Conservation (phyloP, 2,888 invertebrate species). For the Oxycera nigricornis region DNA sequence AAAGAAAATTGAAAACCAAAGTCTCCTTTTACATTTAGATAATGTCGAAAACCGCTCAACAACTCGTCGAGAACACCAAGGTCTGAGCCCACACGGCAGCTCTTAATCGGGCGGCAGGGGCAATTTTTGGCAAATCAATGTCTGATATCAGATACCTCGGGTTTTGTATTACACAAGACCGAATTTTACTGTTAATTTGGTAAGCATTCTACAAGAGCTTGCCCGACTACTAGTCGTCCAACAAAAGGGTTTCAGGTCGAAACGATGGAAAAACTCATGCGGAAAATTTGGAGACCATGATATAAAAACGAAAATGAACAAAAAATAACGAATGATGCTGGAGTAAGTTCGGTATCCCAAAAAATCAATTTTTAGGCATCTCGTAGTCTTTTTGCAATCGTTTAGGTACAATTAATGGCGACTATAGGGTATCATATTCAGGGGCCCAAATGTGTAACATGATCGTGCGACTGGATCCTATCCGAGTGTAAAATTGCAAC, state of each 20-base stretch:
- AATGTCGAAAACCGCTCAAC: conserved; percentile 38
- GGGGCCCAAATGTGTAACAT: conserved; percentile 42
- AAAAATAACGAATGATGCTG: not conserved
- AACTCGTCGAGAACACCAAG: not conserved
- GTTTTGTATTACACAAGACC: conserved; percentile 44
- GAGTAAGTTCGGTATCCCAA: not conserved
- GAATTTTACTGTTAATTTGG: conserved; percentile 47
- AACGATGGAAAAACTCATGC: not conserved
- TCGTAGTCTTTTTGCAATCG: not conserved
- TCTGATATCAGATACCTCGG: conserved; percentile 43
- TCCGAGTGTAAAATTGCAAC: conserved; percentile 48
- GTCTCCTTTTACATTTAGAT: conserved; percentile 20
- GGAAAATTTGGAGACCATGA: not conserved
- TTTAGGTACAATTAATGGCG: not conserved
- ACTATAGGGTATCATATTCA: conserved; percentile 36
- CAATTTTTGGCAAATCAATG: conserved; percentile 44
- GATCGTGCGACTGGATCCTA: conserved; percentile 44
- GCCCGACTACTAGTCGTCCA: not conserved
- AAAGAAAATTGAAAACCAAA: conserved; percentile 11
- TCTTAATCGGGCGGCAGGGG: conserved; percentile 27
- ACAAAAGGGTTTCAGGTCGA: not conserved
- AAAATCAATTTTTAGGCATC: not conserved
- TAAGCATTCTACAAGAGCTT: conserved; percentile 28
- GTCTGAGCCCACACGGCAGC: conserved; percentile 35
- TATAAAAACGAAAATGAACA: not conserved